These are phyloP conservation scores for Itoplectis maculator DNA, from an alignment of 2,888 invertebrate species.

Conservation along the genomic window DNA sequence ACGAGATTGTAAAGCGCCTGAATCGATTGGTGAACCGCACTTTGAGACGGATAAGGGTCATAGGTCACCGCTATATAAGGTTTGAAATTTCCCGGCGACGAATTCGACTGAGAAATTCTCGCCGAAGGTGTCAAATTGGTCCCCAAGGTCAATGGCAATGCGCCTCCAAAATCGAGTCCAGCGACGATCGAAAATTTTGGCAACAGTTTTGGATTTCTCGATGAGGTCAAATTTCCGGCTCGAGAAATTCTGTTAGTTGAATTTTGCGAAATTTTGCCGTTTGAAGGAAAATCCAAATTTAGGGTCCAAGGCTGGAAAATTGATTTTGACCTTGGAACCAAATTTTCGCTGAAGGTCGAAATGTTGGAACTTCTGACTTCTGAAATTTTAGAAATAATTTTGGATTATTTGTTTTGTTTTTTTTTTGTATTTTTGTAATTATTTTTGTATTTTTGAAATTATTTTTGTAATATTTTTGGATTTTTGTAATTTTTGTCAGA, in stretches of 20 bases:
- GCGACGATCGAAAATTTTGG: slow-evolving; percentile 76
- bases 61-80: slow-evolving; percentile 73
- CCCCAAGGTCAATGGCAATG: slow-evolving; percentile 22
- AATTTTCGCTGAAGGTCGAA: too few species aligned
- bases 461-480: too few species aligned
- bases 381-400: slow-evolving; percentile 27
- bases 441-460: too few species aligned
- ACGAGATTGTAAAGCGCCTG: slow-evolving; percentile 61
- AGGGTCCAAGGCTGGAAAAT: slow-evolving; percentile 32
- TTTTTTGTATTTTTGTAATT: too few species aligned
- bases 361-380: slow-evolving; percentile 38
- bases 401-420: not conserved
- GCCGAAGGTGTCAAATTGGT: slow-evolving; percentile 60
- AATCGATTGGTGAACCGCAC: slow-evolving; percentile 65
- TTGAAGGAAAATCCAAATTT: slow-evolving; percentile 24
- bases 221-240: not conserved
- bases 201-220: slow-evolving; percentile 73
- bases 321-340: too few species aligned
- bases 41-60: slow-evolving; percentile 74
- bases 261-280: slow-evolving; percentile 22
- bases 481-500: too few species aligned
- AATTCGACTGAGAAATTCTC: slow-evolving; percentile 42
- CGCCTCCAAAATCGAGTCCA: slow-evolving; percentile 75
- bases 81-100: slow-evolving; percentile 33
- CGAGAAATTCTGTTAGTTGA: not conserved